Base-by-base conservation (phyloP, 2,113 vertebrate genomes). In the Pygoscelis adeliae region DNA sequence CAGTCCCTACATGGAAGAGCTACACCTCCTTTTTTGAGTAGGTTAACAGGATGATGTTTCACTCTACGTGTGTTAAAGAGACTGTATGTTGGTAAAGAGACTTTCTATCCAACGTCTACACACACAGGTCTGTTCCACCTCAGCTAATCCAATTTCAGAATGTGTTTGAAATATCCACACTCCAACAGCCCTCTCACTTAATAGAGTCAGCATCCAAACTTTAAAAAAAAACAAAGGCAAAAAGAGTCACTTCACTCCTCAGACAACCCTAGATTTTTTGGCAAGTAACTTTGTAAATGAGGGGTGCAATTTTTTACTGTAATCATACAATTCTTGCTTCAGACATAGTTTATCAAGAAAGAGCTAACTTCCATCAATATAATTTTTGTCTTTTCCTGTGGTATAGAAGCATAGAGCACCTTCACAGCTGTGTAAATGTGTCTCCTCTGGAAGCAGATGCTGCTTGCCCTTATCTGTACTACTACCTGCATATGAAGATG, bases 231-330 rank as follows among this genome's bases (percentile, higher is more conserved):
- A 14, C 42, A 71, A 16, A 63, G 6, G 5, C 19, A 62, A 80
- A 85, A 71, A 67, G 5, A 66, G 36, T 71, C 7, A 50, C 12
- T 78, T 66, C 0, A 0, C 19, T 76, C 26, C 30, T 62, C 25
- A 32, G 36, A 38, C 13, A 78, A 71, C 6, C 11, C 4, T 13
- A 63, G 30, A 58, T 15, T 47, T 70, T 85, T 67, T 62, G 9
- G 9, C 27, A 78, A 71, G 42, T 40, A 74, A 49, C 26, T 92
- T 61, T 42, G 20, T 58, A 65, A 77, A 76, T 50, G 20, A 70
- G 15, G 38, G 7, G 8, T 18, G 10, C 0, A 2, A 34, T 42
- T 55, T 85, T 83, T 63, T 42, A 63, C n/a, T 36, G 38, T 21
- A 90, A 63, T 67, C 0, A 1, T 32, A 72, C 4, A 38, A 34